Conservation (phyloP, 2,888 invertebrate species). For the Agriopis leucophaearia region DNA sequence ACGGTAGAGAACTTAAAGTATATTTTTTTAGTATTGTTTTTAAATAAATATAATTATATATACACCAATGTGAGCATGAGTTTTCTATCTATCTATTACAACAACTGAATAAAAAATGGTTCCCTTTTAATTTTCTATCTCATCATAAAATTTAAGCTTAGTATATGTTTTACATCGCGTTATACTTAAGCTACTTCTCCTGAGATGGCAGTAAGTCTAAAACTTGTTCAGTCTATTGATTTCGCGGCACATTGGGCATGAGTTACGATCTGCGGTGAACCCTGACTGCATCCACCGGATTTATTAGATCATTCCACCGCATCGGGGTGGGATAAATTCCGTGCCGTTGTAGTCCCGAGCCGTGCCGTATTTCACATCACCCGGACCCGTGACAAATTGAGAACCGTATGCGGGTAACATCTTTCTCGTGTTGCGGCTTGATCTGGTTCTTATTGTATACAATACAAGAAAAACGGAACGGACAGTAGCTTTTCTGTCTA, state of each 20-base stretch:
- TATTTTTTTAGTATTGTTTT: too few relatives aligned
- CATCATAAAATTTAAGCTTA: too few relatives aligned
- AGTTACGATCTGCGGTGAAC: conserved; percentile 78
- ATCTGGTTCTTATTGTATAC: conserved; percentile 49
- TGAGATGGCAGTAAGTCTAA: background rate
- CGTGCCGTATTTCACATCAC: conserved; percentile 64
- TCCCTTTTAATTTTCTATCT: too few relatives aligned
- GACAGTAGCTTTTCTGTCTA: too few relatives aligned
- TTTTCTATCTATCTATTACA: too few relatives aligned
- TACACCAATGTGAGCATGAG: too few relatives aligned
- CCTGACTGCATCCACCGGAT: conserved; percentile 76
- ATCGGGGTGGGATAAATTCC: conserved; percentile 78
- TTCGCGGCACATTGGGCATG: conserved; percentile 82
- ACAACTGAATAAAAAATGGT: too few relatives aligned
- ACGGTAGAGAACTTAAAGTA: too few relatives aligned
- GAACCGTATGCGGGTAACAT: conserved; percentile 71
- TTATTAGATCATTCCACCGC: conserved; percentile 81
- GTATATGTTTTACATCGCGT: background rate
- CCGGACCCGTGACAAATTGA: conserved; percentile 67
- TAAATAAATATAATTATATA: too few relatives aligned
- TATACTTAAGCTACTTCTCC: background rate
- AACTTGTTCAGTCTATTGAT: conserved; percentile 72
- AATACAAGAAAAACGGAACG: conserved; percentile 8
- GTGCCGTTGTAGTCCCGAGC: conserved; percentile 60
- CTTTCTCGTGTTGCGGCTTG: conserved; percentile 56